Base-by-base conservation (phyloP, 1,140 invertebrate genomes). In the Brevipalpus yothersi region DNA sequence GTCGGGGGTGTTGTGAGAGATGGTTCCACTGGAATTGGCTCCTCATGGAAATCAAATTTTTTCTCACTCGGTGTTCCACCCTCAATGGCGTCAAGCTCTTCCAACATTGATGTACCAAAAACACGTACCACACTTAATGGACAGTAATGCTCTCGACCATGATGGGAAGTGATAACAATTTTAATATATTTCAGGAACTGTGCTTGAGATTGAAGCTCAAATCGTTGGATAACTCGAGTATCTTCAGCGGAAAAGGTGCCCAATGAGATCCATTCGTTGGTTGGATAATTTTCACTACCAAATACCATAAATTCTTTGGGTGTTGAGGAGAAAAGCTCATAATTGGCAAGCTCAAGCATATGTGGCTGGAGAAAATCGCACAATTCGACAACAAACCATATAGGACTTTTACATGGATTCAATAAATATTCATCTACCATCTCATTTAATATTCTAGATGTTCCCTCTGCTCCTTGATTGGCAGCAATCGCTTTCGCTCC, bases 351-450 rank as follows among this genome's bases (percentile, higher is more conserved):
- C 66, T 97, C 91, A 62, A 97, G 82, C 70, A 74, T 66, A 53
- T 86, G 82, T 0, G 87, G 84, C 74, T 94, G 90, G 60, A 99
- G 85, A 2, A 89, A 84, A 69, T 98, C 94, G 71, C 95, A 99
- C 0, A 98, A 76, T 73, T 99, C 93, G 2, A 97, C 82, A 19
- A 96, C 81, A 71, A 99, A 92, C 89, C 92, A 94, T 58, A 89
- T 84, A 63, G 73, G 72, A 45, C 75, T 71, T 63, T 75, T 72
- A 71, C 94, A 99, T 5, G 88, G 86, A 70, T 94, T 98, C 23
- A 97, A 76, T 82, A 97, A 89, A 67, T 99, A 99, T 69, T 98
- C 93, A 71, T 99, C 95, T 61, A 81, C 78, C 41, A 83, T 85
- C 1, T 83, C 80, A 53, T 83, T 90, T 11, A 99, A 72, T 40